A percentile compares a stretch with the other conserved stretches of the same genome.
phyloP scores from a whole-genome alignment of 2,888 invertebrate genomes.

The Cactoblastis cactorum region DNA sequence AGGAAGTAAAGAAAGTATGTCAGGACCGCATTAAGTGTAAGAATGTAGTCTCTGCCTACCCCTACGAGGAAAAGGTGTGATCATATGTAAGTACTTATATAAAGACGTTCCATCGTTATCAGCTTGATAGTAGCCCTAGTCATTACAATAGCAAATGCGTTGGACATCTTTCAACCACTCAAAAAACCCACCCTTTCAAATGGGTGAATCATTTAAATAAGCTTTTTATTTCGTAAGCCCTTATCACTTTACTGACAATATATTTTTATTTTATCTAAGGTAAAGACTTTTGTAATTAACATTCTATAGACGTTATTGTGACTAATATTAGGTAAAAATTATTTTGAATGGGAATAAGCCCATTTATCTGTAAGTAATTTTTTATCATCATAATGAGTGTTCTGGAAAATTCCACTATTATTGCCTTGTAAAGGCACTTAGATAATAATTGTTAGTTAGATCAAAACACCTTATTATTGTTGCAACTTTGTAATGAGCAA shows the following conservation, averaged over 20 bases:
- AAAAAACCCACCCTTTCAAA: neutral
- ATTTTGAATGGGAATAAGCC: neutral
- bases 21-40: too few species aligned
- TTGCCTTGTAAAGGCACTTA: neutral
- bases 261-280: slow-evolving; percentile 22
- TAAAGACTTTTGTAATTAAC: slow-evolving; percentile 67
- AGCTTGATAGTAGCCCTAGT: too few species aligned
- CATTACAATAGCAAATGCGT: neutral
- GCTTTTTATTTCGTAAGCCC: slow-evolving; percentile 7
- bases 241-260: slow-evolving; percentile 11
- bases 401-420: neutral
- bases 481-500: neutral
- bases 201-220: slow-evolving; percentile 12
- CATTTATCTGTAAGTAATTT: neutral
- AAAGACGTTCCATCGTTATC: too few species aligned
- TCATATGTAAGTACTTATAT: too few species aligned
- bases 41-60: too few species aligned
- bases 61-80: too few species aligned
- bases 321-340: slow-evolving; percentile 10
- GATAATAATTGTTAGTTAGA: neutral
- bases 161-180: neutral
- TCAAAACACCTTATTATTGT: neutral
- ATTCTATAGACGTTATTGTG: slow-evolving; percentile 46
- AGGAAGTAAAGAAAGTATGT: too few species aligned
- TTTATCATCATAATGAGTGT: slow-evolving; percentile 2